phyloP scores from a whole-genome alignment of 2,113 vertebrate genomes.

The Platichthys flesus region DNA sequence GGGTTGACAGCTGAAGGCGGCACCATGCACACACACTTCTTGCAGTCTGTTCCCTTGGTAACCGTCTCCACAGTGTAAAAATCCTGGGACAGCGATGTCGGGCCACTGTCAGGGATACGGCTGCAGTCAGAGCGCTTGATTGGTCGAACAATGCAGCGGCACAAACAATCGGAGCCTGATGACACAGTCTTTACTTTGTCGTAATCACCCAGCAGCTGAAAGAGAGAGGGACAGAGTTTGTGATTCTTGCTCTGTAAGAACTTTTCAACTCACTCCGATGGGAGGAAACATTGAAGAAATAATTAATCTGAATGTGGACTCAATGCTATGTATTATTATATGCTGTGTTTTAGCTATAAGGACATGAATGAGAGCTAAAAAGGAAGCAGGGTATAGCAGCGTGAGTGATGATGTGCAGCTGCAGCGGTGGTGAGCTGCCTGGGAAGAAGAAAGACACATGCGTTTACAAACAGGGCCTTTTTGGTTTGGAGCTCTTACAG shows the following conservation, averaged over 20 bases:
- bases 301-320: neutral
- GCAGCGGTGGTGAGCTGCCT: slow-evolving; percentile 37
- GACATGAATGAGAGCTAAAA: neutral
- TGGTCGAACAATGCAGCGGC: slow-evolving; percentile 92
- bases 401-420: slow-evolving; percentile 36
- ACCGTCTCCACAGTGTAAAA: slow-evolving; percentile 95
- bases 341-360: neutral
- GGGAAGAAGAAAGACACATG: slow-evolving; percentile 25
- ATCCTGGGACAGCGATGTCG: slow-evolving; percentile 73
- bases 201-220: slow-evolving; percentile 90
- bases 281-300: neutral
- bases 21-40: slow-evolving; percentile 91
- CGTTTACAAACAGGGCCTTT: slow-evolving; percentile 45
- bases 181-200: slow-evolving; percentile 96
- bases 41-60: slow-evolving; percentile 90
- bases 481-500: slow-evolving; percentile 57
- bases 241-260: neutral
- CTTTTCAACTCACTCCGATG: neutral
- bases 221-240: slow-evolving; percentile 1
- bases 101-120: slow-evolving; percentile 76
- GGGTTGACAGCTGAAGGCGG: slow-evolving; percentile 93
- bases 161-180: slow-evolving; percentile 89
- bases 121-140: slow-evolving; percentile 88
- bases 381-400: neutral
- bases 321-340: no score